Conservation (phyloP, 2,797 vertebrate species). For the Hirundo rustica region DNA sequence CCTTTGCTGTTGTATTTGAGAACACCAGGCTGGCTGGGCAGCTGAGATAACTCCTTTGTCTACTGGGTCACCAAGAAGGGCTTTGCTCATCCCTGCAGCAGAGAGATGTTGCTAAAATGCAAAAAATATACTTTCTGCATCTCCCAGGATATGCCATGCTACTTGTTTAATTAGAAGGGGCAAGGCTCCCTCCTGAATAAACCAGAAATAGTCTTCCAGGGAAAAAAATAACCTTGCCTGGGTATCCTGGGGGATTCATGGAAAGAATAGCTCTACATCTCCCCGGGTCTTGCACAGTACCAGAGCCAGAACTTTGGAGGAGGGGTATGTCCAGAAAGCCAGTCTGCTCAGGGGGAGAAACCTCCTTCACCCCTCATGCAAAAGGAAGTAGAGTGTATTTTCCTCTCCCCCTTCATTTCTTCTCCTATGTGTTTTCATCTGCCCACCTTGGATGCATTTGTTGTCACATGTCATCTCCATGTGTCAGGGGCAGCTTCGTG, state of each 20-base stretch:
- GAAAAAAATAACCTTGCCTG: neutral
- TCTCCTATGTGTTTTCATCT: neutral
- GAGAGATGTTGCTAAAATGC: neutral
- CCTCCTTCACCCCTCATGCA: neutral
- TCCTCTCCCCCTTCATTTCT: neutral
- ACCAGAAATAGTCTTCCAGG: slow-evolving; percentile 16
- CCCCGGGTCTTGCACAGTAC: neutral
- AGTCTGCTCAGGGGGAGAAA: neutral
- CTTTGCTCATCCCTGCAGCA: neutral
- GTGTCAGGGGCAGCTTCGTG: neutral
- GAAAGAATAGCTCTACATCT: neutral
- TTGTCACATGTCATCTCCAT: neutral
- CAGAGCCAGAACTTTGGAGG: neutral
- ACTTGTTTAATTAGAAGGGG: slow-evolving; percentile 27
- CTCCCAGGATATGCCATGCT: neutral
- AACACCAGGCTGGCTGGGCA: neutral
- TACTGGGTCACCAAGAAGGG: neutral
- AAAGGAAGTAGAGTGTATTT: neutral
- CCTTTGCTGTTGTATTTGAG: neutral
- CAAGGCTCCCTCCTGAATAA: slow-evolving; percentile 4
- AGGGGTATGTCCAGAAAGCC: neutral
- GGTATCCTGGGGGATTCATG: neutral
- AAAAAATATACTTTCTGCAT: neutral
- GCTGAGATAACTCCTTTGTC: neutral
- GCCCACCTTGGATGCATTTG: neutral